Evolutionary conservation across 2,113 vertebrate genomes (phyloP), one percentile per base, ranked within the genome.

Genomic region (Eretmodus cyanostictus): DNA sequence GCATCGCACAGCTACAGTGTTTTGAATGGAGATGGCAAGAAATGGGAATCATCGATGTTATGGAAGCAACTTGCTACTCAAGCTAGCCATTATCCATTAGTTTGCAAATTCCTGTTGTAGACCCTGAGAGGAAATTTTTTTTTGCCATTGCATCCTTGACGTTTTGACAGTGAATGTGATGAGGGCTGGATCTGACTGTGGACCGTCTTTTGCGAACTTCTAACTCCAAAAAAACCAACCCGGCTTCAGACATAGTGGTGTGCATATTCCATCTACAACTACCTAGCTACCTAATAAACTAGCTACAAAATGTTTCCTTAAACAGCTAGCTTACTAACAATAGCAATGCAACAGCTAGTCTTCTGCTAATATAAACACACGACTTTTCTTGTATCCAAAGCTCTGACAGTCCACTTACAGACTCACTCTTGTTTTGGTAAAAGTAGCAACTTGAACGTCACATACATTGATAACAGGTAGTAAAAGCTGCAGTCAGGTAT

Each of bases 161-260:
- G 14, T 7, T 73, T 73, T 47, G 68, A 73, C 24, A 47, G 3
- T 73, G 68, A 73, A 47, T 17, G 5, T 76, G 0, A 73, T 17
- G 68, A 76, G 24, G 0, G 40, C 22, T 42, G 12, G 36, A 71
- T 0, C 68, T 22, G 22, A 22, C 22, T 22, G 22, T 22, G 22
- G 22, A 22, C 22, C 22, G 22, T 22, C 22, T 22, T 22, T 22
- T 22, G 22, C 22, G 22, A 22, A 22, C 22, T 22, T 22, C 22
- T 31, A 47, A 11, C 40, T 47, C 24, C 71, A 49, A 76, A 49
- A 19, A 0, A 5, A 1, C 4, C 16, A 31, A 31, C 1, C 42
- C 1, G 1, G 24, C 40, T 76, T 45, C 71, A 47, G 24, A 47
- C 1, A 49, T 12, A 49, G 9, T 76, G 16, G 45, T 76, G 1